Evolutionary conservation across 2,888 invertebrate species (phyloP).

Genomic region (Drosophila borealis): DNA sequence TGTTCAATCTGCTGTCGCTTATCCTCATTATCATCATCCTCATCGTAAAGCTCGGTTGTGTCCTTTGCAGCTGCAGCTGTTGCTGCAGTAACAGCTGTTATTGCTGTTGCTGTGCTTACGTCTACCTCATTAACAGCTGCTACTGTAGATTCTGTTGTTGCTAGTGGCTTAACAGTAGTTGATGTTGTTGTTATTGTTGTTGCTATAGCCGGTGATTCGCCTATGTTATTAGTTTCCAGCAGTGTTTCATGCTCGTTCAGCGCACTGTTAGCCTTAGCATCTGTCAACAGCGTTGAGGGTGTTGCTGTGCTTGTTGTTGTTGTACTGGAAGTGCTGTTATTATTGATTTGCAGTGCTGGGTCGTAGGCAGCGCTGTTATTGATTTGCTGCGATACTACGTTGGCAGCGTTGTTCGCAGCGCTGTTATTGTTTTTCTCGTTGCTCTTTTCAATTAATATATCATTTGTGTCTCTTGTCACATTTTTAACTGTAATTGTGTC

Average conservation of each 20-base stretch:
- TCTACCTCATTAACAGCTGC: constrained; percentile 32
- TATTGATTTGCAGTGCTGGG: constrained; percentile 31
- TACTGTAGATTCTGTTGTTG: constrained; percentile 17
- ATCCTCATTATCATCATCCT: constrained; percentile 41
- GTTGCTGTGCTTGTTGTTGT: constrained; percentile 8
- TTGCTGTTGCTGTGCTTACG: constrained; percentile 41
- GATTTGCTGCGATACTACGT: constrained; percentile 12
- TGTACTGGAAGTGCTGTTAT: constrained; percentile 34
- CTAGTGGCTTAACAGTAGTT: constrained; percentile 18
- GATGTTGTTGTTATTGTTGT: constrained; percentile 34
- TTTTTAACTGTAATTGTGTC: constrained; percentile 58
- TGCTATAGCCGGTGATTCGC: constrained; percentile 64
- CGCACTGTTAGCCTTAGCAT: constrained; percentile 51
- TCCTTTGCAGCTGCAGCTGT: constrained; percentile 35
- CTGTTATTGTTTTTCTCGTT: constrained; percentile 38
- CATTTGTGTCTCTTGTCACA: constrained; percentile 44
- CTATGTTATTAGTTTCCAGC: constrained; percentile 80
- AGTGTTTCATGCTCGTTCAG: constrained; percentile 72
- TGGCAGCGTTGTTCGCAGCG: constrained; percentile 3
- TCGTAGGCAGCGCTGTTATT: constrained; percentile 30
- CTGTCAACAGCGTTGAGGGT: constrained; percentile 37
- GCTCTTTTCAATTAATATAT: constrained; percentile 45
- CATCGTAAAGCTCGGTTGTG: constrained; percentile 27
- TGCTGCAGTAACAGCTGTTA: constrained; percentile 11
- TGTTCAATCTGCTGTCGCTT: constrained; percentile 39